These are phyloP conservation scores for Drosophila setifemur DNA, from an alignment of 1,140 invertebrate species.

Conservation along the genomic window DNA sequence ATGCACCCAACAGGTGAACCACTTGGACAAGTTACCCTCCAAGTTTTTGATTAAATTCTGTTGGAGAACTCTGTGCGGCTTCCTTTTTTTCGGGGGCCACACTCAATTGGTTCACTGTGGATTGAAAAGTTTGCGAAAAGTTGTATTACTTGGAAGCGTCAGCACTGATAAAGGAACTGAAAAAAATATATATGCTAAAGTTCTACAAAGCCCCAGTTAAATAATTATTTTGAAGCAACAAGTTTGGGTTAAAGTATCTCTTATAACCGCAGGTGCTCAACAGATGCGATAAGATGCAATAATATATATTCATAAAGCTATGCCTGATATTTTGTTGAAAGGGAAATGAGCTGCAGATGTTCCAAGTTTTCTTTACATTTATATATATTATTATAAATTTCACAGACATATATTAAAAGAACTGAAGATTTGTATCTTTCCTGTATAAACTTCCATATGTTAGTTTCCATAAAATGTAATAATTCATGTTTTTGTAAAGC, in stretches of 20 bases:
- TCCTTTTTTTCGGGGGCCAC: slow-evolving; percentile 17
- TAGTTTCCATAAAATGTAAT: no score
- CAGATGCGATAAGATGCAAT: no score
- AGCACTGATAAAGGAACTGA: slow-evolving; percentile 8
- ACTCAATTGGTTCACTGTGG: slow-evolving; percentile 43
- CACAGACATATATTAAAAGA: no score
- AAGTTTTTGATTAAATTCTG: slow-evolving; percentile 76
- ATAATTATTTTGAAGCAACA: background rate
- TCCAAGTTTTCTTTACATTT: no score
- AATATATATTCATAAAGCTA: no score
- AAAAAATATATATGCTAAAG: slow-evolving; percentile 3
- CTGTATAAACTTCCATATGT: no score
- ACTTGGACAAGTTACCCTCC: slow-evolving; percentile 32
- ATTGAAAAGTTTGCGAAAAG: slow-evolving; percentile 32
- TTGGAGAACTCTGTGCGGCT: slow-evolving; percentile 27
- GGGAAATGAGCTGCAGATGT: no score
- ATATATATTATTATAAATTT: no score
- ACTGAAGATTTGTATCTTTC: no score
- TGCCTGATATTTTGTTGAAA: no score
- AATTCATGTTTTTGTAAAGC: no score
- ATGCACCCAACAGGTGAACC: slow-evolving; percentile 68
- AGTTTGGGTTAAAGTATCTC: background rate
- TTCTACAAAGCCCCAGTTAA: background rate
- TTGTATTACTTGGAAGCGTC: slow-evolving; percentile 21
- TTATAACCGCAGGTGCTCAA: no score